Conservation (phyloP, 2,888 invertebrate genomes). For the Pseudoips prasinana region DNA sequence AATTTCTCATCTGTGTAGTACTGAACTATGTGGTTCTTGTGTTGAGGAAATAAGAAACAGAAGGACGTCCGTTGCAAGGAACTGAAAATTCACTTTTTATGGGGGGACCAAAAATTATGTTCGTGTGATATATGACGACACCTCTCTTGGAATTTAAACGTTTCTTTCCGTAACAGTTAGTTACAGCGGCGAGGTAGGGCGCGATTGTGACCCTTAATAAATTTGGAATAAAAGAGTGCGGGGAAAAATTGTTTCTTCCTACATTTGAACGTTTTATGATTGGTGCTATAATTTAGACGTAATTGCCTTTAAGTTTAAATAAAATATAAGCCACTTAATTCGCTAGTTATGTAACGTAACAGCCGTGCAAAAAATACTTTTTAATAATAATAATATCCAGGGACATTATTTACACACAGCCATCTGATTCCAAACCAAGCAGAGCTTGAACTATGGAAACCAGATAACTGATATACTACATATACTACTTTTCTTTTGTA, state of each 20-base stretch:
- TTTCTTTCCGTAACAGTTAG: slow-evolving; percentile 68
- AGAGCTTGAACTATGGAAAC: no score
- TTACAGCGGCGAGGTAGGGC: slow-evolving; percentile 59
- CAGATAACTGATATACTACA: no score
- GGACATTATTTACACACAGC: no score
- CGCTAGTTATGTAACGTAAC: no score
- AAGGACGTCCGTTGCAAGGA: slow-evolving; percentile 45
- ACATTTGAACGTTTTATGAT: slow-evolving; percentile 29
- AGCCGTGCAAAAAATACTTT: no score
- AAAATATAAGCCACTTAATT: neutral
- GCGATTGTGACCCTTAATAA: slow-evolving; percentile 73
- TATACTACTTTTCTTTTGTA: no score
- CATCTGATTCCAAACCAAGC: no score
- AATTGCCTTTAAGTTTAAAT: slow-evolving; percentile 5
- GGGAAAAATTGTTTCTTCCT: slow-evolving; percentile 57
- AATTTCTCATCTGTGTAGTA: no score
- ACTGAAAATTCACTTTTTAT: slow-evolving; percentile 66
- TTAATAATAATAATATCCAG: no score
- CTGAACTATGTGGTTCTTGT: slow-evolving; percentile 25
- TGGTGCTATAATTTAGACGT: slow-evolving; percentile 19
- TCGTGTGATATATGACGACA: slow-evolving; percentile 71
- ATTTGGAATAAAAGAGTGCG: slow-evolving; percentile 65
- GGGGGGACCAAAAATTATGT: slow-evolving; percentile 69
- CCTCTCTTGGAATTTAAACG: slow-evolving; percentile 75
- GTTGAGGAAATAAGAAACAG: slow-evolving; percentile 73